Evolutionary conservation across 1,140 invertebrate genomes (phyloP).

Genomic region (Hypsibius dujardini): DNA sequence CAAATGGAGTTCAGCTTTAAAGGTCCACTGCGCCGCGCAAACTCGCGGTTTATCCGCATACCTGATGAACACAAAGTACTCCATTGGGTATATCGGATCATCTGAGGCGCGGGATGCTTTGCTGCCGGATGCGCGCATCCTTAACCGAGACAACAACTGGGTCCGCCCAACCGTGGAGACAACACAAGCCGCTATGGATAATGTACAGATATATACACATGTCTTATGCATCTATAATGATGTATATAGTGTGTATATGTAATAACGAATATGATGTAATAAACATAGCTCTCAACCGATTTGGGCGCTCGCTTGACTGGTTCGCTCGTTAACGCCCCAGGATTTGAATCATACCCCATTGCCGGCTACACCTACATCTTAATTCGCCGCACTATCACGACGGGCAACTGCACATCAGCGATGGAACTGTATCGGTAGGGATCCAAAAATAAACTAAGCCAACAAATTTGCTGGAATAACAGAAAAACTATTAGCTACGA

Average conservation of each 20-base stretch:
- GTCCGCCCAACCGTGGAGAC: slow-evolving; percentile 18
- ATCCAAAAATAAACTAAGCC: too few relatives aligned
- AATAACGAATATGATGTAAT: too few relatives aligned
- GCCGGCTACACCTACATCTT: slow-evolving; percentile 28
- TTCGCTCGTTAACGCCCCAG: slow-evolving; percentile 22
- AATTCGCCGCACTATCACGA: slow-evolving; percentile 24
- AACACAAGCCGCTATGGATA: slow-evolving; percentile 26
- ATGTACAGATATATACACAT: neutral
- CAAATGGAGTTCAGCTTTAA: slow-evolving; percentile 23
- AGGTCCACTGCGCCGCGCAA: slow-evolving; percentile 24
- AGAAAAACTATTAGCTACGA: too few relatives aligned
- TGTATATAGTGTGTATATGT: too few relatives aligned
- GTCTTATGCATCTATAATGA: too few relatives aligned
- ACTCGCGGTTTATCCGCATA: slow-evolving; percentile 26
- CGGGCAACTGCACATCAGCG: slow-evolving; percentile 24
- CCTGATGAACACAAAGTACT: slow-evolving; percentile 24
- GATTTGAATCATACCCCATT: slow-evolving; percentile 26
- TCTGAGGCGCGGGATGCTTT: slow-evolving; percentile 19
- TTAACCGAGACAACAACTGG: slow-evolving; percentile 24
- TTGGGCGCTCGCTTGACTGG: slow-evolving; percentile 19
- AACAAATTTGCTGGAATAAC: too few relatives aligned
- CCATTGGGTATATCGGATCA: slow-evolving; percentile 26
- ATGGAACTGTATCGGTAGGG: slow-evolving; percentile 26
- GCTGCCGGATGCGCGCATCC: slow-evolving; percentile 23
- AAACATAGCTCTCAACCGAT: neutral